phyloP scores from a whole-genome alignment of 2,113 vertebrate genomes.

The Oriolus oriolus region DNA sequence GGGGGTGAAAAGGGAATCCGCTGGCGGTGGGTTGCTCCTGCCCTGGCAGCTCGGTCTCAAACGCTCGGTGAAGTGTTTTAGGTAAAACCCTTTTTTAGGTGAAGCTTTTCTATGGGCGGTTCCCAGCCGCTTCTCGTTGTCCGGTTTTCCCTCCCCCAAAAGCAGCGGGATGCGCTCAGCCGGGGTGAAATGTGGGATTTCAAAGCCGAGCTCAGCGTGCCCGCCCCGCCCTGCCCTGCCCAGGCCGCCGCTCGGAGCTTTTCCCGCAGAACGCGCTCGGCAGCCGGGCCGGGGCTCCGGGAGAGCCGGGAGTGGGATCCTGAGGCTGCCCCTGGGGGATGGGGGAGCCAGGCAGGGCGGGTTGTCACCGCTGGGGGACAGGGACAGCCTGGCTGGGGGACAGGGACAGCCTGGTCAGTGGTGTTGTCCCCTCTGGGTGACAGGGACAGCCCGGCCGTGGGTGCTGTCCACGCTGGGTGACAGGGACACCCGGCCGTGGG shows the following conservation, averaged over 20 bases:
- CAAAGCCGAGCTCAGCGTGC: accelerated
- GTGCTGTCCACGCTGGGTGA: neutral
- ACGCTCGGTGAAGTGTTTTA: too few relatives aligned
- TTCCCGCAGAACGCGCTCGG: accelerated
- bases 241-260: neutral
- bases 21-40: too few relatives aligned
- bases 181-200: neutral
- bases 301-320: neutral
- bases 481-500: too few relatives aligned
- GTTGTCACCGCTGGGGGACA: neutral
- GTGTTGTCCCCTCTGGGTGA: too few relatives aligned
- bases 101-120: too few relatives aligned
- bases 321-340: neutral
- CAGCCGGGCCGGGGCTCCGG: neutral
- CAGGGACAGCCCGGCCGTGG: neutral
- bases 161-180: accelerated
- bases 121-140: neutral
- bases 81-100: too few relatives aligned
- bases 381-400: neutral
- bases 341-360: neutral
- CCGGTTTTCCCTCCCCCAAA: neutral
- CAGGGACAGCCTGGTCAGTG: accelerated
- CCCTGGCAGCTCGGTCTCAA: too few relatives aligned
- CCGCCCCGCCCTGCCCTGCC: neutral
- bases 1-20: too few relatives aligned